Evolutionary conservation across 2,797 vertebrate species (phyloP).

Genomic region (Poecilia velifera): DNA sequence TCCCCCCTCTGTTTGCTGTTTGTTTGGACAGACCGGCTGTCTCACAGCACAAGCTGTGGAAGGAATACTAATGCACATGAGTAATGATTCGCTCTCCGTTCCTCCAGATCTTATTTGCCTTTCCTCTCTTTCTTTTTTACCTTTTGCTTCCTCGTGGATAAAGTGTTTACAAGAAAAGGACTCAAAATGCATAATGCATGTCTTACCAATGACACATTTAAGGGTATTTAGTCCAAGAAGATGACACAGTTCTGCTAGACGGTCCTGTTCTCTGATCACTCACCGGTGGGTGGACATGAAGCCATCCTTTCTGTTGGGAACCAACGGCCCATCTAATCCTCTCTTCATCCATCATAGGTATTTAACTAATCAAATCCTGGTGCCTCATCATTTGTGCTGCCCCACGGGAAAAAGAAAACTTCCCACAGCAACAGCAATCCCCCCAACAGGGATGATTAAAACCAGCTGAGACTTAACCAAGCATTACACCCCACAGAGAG

Average conservation of each 20-base stretch:
- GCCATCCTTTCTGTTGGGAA: constrained; percentile 31
- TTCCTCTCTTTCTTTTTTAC: constrained; percentile 8
- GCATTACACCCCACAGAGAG: constrained; percentile 60
- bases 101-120: constrained; percentile 35
- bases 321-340: constrained; percentile 63
- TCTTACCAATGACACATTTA: constrained; percentile 11
- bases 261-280: constrained; percentile 53
- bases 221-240: constrained; percentile 24
- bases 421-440: constrained; percentile 42
- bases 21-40: constrained; percentile 77
- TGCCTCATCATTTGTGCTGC: constrained; percentile 27
- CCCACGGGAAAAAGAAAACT: constrained; percentile 40
- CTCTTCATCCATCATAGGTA: constrained; percentile 53
- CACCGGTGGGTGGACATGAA: constrained; percentile 67
- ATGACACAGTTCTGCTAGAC: constrained; percentile 25
- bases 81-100: constrained; percentile 59
- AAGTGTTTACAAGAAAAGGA: constrained; percentile 25
- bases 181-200: constrained; percentile 15
- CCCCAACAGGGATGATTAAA: constrained; percentile 69
- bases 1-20: constrained; percentile 70
- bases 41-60: constrained; percentile 68
- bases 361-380: constrained; percentile 53
- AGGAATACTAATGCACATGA: constrained; percentile 74
- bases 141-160: constrained; percentile 18
- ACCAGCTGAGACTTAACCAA: constrained; percentile 63